Conservation (phyloP, 2,797 vertebrate genomes). For the Hybognathus amarus region DNA sequence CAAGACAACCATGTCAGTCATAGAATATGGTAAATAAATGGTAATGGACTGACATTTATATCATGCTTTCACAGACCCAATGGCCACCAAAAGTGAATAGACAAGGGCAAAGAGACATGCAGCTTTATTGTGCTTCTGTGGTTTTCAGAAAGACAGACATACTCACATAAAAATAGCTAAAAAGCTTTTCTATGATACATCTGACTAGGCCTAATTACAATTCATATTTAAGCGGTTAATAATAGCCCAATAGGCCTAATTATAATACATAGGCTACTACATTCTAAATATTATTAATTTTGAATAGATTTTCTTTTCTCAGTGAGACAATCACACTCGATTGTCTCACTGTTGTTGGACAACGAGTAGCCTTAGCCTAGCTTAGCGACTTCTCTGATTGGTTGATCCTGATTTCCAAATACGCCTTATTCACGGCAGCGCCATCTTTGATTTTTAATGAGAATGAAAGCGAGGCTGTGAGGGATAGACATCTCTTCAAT, state of each 20-base stretch:
- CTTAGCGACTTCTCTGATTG: not conserved
- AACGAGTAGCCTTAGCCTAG: no score
- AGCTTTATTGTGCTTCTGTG: not conserved
- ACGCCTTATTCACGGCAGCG: no score
- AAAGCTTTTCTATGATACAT: not conserved
- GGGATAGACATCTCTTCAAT: no score
- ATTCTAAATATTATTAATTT: not conserved
- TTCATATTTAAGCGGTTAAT: not conserved
- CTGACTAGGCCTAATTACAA: not conserved
- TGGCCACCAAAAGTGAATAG: no score
- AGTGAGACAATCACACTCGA: no score
- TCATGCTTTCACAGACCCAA: no score
- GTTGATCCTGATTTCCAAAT: not conserved
- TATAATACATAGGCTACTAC: no score
- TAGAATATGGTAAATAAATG: not conserved
- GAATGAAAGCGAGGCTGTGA: no score
- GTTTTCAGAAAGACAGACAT: not conserved
- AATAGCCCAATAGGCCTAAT: no score
- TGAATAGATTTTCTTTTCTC: not conserved
- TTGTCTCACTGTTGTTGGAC: not conserved
- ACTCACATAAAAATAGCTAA: not conserved
- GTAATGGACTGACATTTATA: no score
- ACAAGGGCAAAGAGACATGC: not conserved
- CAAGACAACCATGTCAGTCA: not conserved
- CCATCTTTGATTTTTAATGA: no score